Evolutionary conservation across 2,113 vertebrate species (phyloP).

Genomic region (Opisthocomus hoazin): DNA sequence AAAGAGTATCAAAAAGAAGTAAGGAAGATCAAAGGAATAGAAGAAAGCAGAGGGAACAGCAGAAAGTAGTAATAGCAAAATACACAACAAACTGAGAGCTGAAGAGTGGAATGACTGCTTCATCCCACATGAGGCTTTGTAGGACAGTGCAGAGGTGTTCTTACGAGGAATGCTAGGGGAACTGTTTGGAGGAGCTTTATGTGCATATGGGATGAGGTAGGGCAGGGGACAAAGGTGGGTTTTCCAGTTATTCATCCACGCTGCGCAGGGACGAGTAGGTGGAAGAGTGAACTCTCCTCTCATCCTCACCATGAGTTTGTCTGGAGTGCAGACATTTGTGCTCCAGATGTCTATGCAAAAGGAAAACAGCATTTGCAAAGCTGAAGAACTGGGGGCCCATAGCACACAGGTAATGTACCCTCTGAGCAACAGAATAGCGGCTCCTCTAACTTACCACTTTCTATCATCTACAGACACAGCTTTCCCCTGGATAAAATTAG

Average conservation of each 20-base stretch:
- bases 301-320: neutral
- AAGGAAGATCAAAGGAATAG: neutral
- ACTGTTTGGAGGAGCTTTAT: neutral
- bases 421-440: neutral
- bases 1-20: neutral
- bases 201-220: neutral
- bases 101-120: neutral
- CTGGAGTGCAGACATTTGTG: neutral
- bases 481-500: neutral
- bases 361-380: neutral
- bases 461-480: neutral
- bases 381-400: neutral
- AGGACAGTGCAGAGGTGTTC: neutral
- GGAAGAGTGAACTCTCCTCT: neutral
- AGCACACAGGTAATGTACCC: neutral
- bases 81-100: neutral
- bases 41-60: neutral
- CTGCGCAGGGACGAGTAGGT: neutral
- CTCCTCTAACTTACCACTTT: neutral
- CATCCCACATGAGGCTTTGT: neutral
- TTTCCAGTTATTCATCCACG: neutral
- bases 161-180: neutral
- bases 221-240: neutral
- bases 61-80: neutral
- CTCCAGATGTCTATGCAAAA: neutral